These are phyloP conservation scores for Apotomis betuletana DNA, from an alignment of 2,888 invertebrate genomes.

Conservation along the genomic window DNA sequence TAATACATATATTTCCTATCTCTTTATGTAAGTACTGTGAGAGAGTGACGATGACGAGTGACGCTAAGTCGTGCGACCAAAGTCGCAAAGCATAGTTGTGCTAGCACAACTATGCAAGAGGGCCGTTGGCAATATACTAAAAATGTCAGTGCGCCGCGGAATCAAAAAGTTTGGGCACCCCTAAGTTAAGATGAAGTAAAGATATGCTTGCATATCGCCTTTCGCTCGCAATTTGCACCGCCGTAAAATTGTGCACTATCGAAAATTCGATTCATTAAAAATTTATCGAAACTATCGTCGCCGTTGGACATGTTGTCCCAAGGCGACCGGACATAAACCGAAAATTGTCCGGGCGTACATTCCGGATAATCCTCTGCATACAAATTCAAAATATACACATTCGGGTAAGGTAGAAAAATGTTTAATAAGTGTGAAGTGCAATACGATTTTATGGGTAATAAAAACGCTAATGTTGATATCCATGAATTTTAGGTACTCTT, in stretches of 20 bases:
- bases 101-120: no score
- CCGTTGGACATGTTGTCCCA: conserved; percentile 26
- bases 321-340: conserved; percentile 9
- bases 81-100: no score
- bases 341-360: not conserved
- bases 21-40: no score
- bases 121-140: no score
- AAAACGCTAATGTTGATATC: no score
- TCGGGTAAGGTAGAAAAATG: not conserved
- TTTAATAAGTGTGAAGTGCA: not conserved
- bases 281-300: conserved; percentile 37
- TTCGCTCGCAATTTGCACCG: not conserved
- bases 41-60: no score
- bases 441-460: not conserved
- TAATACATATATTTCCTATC: no score
- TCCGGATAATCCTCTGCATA: not conserved
- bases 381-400: not conserved
- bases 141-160: no score
- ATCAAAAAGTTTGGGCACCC: no score
- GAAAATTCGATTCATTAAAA: conserved; percentile 42
- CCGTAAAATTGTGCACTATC: conserved; percentile 36
- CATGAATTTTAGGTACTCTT: no score
- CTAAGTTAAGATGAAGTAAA: not conserved
- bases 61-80: no score
- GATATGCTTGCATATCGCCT: not conserved